Evolutionary conservation across 2,888 invertebrate species (phyloP), one percentile per base, ranked within the genome.

Genomic region (Eupithecia subfuscata): DNA sequence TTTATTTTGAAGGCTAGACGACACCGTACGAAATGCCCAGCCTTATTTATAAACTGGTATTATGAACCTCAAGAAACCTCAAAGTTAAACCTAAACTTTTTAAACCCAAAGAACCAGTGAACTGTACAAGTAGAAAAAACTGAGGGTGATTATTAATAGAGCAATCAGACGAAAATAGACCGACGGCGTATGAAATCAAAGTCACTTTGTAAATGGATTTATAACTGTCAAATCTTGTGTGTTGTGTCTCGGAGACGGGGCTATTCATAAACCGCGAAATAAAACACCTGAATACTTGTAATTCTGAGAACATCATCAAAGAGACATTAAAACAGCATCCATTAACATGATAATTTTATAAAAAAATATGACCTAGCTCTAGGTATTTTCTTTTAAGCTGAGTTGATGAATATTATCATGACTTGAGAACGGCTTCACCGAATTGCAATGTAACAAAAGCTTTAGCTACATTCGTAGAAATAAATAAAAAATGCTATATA

Each of bases 201-300:
- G 69, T 73, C 76, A 67, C 69, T 76, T 76, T 73, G 73, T 69
- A 69, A 63, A 63, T 69, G 48, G 69, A 48, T 73, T 75, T 68
- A 70, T 75, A 64, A 64, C 68, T 72, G 74, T 69, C 69, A 71
- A 68, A 70, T 40, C 63, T 37, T 71, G 12, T 45, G 48, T 74
- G 63, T 74, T 30, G 16, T 34, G 56, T 69, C 71, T 69, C 69
- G 14, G 7, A 11, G 22, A 37, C 52, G 4, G 69, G 72, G 69
- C 43, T 67, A 75, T 75, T 73, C 73, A 70, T 71, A 65, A 74
- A 74, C 69, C 16, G 22, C 34, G 77, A 65, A 60, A 77, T 56
- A 65, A 30, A 71, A 71, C 76, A 70, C 71, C 65, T 74, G 72
- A 74, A 60, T 40, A n/a, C 22, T 6, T 65, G 22, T 34, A n/a